These are phyloP conservation scores for Anguilla obscura DNA, from an alignment of 2,797 vertebrate genomes.

Conservation along the genomic window DNA sequence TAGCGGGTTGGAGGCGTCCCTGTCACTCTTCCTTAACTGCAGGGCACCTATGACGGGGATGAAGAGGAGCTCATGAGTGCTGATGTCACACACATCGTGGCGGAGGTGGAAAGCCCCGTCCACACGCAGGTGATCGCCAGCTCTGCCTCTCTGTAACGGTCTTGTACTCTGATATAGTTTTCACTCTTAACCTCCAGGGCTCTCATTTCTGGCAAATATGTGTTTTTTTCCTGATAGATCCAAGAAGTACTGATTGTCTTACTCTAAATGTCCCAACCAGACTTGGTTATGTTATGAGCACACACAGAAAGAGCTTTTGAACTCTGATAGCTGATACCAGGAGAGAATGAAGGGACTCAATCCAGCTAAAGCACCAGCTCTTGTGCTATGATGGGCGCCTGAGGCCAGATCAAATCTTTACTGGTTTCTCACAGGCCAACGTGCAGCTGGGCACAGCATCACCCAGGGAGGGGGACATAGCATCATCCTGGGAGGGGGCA, in stretches of 20 bases:
- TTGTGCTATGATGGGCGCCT: background rate
- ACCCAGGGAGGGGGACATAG: background rate
- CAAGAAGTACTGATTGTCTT: too few species aligned
- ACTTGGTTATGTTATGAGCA: background rate
- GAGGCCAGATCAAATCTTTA: too few species aligned
- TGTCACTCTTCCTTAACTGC: constrained; percentile 62
- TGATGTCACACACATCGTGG: constrained; percentile 76
- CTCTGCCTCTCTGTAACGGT: background rate
- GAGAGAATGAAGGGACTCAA: background rate
- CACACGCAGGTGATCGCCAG: constrained; percentile 62
- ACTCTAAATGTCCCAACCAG: background rate
- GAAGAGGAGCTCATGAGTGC: constrained; percentile 72
- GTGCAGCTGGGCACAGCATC: background rate
- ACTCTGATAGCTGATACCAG: too few species aligned
- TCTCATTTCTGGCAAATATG: background rate
- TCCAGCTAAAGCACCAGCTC: background rate
- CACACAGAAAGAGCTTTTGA: background rate
- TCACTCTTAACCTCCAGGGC: background rate
- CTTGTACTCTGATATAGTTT: background rate
- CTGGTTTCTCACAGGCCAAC: too few species aligned
- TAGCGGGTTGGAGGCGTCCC: background rate
- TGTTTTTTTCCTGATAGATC: background rate
- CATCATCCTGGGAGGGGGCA: too few species aligned
- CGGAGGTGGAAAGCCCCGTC: constrained; percentile 65
- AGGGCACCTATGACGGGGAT: constrained; percentile 74